Percentiles rank a stretch among this genome's conserved stretches.
phyloP scores from a whole-genome alignment of 2,113 vertebrate genomes.

The Entelurus aequoreus region DNA sequence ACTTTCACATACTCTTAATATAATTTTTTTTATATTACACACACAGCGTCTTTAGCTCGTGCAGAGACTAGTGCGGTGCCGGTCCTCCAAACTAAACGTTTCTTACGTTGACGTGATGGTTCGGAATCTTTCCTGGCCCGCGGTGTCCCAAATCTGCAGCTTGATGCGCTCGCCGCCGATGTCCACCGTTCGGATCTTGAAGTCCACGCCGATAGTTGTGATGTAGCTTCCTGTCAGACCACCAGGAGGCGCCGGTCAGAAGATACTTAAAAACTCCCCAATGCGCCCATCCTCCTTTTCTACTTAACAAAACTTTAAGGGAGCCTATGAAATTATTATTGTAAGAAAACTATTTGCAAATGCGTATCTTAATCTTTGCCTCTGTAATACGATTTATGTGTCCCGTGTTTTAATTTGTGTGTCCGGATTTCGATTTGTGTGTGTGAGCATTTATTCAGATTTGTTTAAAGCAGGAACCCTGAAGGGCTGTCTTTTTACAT shows the following conservation, averaged over 20 bases:
- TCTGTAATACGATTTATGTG: no score
- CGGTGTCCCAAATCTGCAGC: conserved; percentile 83
- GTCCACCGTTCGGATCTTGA: conserved; percentile 79
- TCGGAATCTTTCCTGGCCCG: conserved; percentile 78
- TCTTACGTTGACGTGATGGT: conserved; percentile 81
- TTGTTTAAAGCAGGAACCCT: no score
- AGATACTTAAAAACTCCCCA: not conserved
- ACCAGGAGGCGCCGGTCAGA: not conserved
- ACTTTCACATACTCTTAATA: no score
- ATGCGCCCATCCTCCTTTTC: not conserved
- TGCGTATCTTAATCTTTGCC: no score
- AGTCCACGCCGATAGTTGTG: conserved; percentile 82
- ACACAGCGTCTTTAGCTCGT: not conserved
- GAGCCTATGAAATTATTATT: no score
- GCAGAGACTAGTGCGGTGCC: not conserved
- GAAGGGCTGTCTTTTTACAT: no score
- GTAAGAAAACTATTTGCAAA: no score
- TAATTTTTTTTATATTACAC: not conserved
- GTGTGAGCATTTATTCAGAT: no score
- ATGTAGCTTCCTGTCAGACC: conserved; percentile 75
- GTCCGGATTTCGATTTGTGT: no score
- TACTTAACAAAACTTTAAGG: not conserved
- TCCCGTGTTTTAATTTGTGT: no score
- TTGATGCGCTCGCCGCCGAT: conserved; percentile 78
- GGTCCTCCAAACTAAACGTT: no score